Evolutionary conservation across 2,797 vertebrate species (phyloP), one percentile per base, ranked within the genome.

Genomic region (Denticeps clupeoides): DNA sequence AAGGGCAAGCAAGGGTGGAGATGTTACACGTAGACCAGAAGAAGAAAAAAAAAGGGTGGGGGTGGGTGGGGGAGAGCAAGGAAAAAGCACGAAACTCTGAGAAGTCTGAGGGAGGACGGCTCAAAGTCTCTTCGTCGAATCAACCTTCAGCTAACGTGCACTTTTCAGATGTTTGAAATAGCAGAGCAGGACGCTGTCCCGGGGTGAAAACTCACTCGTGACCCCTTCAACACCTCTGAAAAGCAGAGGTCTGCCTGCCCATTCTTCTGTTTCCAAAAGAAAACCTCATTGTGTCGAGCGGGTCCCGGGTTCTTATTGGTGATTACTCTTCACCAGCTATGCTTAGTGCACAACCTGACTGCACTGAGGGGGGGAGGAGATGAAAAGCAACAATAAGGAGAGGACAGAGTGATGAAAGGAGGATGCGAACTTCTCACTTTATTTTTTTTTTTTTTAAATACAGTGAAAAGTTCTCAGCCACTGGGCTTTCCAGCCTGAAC

Each of bases 401-500:
- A 52, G 23, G 12, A 43, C 13, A 38, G 21, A 16, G 6, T 19
- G 13, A 33, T 7, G 23, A 13, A 27, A 19, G 1, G 0, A 35
- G 45, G 40, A 2, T 46, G 4, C 49, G 19, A n/a, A n/a, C n/a
- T n/a, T n/a, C n/a, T n/a, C n/a, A n/a, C n/a, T n/a, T n/a, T n/a
- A n/a, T n/a, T n/a, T n/a, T n/a, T 50, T 24, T 40, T 7, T 55
- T 33, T 48, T 56, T 58, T 54, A 56, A 51, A 43, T 19, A 59
- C 52, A 52, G 47, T 51, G 42, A 40, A 38, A 58, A 59, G 64
- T 18, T 35, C 7, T 13, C 40, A 32, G 53, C 61, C 67, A 69
- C 69, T 73, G 70, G 13, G 53, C 55, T 74, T 70, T 73, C 67
- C 66, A 73, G 54, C 47, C 41, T 46, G 69, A 76, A 73, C 71